Conservation (phyloP, 2,113 vertebrate genomes). For the Trematocara macrostoma region DNA sequence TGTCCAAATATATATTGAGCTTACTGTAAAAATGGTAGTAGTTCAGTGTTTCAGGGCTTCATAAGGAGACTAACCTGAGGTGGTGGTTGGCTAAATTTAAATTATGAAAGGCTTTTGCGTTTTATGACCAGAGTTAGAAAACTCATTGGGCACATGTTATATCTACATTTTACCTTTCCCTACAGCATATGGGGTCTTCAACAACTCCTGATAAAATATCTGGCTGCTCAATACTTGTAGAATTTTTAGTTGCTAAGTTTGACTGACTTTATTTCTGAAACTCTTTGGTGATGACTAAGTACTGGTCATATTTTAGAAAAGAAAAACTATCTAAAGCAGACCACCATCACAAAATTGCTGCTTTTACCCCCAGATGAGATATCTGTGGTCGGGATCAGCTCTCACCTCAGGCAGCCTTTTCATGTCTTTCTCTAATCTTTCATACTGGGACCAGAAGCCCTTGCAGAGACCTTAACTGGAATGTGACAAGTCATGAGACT, state of each 20-base stretch:
- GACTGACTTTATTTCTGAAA: not conserved
- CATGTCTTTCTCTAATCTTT: constrained; percentile 50
- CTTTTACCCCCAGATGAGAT: constrained; percentile 18
- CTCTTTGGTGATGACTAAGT: not conserved
- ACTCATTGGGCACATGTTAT: not conserved
- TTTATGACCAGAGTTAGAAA: not conserved
- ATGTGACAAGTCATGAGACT: constrained; percentile 60
- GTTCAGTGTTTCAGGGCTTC: not conserved
- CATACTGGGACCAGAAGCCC: constrained; percentile 39
- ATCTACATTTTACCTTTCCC: not conserved
- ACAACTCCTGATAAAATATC: not conserved
- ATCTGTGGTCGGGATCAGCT: constrained; percentile 58
- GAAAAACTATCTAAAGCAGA: not conserved
- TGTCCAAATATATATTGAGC: not conserved
- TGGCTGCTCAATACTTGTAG: not conserved
- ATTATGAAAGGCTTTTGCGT: not conserved
- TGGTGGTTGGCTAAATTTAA: not conserved
- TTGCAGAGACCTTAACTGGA: constrained; percentile 46
- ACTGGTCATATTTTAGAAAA: not conserved
- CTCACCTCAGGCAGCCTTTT: constrained; percentile 45
- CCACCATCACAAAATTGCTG: constrained; percentile 24
- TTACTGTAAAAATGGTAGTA: not conserved
- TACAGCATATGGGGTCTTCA: not conserved
- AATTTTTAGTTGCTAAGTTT: not conserved
- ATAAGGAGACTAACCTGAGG: not conserved